A percentile compares a stretch with the other conserved stretches of the same genome.
Evolutionary conservation across 1,140 invertebrate species (phyloP).

Genomic region (Heliothis subflexa): DNA sequence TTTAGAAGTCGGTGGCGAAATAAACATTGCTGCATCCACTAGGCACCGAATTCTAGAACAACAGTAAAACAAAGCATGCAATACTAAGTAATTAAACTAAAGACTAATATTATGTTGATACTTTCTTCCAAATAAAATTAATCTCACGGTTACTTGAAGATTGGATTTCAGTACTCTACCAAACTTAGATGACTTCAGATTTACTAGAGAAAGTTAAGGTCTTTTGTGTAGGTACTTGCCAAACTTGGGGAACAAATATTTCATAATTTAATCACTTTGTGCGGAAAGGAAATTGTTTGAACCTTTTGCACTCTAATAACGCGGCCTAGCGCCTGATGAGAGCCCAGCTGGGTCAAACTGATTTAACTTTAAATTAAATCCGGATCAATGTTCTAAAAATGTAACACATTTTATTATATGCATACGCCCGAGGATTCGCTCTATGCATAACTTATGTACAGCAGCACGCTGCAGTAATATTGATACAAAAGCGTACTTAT

Average conservation of each 20-base stretch:
- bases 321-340: slow-evolving; percentile 2
- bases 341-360: not conserved
- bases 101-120: no score
- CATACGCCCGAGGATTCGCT: not conserved
- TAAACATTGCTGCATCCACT: no score
- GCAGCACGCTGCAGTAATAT: not conserved
- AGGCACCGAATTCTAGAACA: no score
- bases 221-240: slow-evolving; percentile 15
- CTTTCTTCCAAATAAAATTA: no score
- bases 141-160: not conserved
- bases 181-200: slow-evolving; percentile 36
- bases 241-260: slow-evolving; percentile 20
- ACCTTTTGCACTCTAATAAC: slow-evolving; percentile 11
- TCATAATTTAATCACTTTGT: slow-evolving; percentile 26
- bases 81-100: no score
- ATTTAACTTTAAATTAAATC: slow-evolving; percentile 32
- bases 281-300: slow-evolving; percentile 20
- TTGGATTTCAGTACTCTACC: slow-evolving; percentile 12
- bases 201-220: slow-evolving; percentile 15
- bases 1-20: no score
- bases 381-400: not conserved
- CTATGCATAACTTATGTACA: no score
- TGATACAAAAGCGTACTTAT: not conserved
- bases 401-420: not conserved
- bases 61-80: no score